phyloP scores from a whole-genome alignment of 2,113 vertebrate species.

The Peromyscus maniculatus region DNA sequence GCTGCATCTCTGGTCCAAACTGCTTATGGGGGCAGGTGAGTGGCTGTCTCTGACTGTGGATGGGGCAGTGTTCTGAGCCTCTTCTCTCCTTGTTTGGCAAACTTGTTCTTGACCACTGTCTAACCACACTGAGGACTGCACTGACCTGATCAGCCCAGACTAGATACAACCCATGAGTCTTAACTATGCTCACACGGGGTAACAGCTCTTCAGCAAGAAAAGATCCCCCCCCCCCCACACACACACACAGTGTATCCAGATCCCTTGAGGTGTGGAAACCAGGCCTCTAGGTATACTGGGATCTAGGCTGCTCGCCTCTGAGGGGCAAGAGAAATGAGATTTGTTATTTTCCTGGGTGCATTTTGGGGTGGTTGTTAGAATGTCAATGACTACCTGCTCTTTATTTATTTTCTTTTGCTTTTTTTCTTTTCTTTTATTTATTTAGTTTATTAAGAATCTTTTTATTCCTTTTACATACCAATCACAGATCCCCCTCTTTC shows the following conservation, averaged over 20 bases:
- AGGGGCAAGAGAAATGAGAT: not conserved
- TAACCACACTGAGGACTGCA: not conserved
- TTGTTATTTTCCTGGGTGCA: constrained; percentile 12
- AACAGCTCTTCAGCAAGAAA: not conserved
- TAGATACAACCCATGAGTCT: not conserved
- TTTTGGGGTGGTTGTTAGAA: not conserved
- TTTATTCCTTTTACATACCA: no score
- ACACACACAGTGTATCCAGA: not conserved
- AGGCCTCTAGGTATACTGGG: not conserved
- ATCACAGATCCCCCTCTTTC: no score
- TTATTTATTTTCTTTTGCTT: not conserved
- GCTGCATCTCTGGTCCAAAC: not conserved
- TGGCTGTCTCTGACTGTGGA: no score
- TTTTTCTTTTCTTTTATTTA: no score
- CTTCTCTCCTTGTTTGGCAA: not conserved
- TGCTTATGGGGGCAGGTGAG: no score
- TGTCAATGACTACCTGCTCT: not conserved
- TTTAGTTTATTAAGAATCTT: no score
- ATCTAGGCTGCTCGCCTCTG: not conserved
- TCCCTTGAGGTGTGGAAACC: not conserved
- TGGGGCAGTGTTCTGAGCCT: not conserved
- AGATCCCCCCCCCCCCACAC: not conserved
- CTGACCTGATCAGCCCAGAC: not conserved
- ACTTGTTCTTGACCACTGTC: not conserved
- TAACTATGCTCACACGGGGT: not conserved